A percentile compares a stretch with the other conserved stretches of the same genome.
Evolutionary conservation across 2,888 invertebrate genomes (phyloP).

Genomic region (Volucella bombylans): DNA sequence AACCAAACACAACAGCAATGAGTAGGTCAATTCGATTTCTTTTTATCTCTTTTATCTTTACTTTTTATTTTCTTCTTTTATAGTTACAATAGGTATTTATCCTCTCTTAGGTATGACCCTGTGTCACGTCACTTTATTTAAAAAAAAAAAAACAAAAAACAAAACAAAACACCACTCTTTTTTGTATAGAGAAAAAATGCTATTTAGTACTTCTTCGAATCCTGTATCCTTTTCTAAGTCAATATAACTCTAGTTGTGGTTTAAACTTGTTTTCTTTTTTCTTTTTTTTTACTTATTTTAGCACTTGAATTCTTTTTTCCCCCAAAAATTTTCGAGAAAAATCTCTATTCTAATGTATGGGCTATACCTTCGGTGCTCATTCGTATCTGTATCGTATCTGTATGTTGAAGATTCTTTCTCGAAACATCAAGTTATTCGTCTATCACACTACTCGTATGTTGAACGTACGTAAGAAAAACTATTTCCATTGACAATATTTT

Average conservation of each 20-base stretch:
- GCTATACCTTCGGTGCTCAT: no score
- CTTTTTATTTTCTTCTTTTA: constrained; percentile 2
- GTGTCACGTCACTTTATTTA: constrained; percentile 61
- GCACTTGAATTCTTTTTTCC: constrained; percentile 35
- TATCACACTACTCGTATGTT: not conserved
- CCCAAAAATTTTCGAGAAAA: constrained; percentile 63
- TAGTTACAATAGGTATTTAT: constrained; percentile 20
- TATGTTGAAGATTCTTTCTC: not conserved
- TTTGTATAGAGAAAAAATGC: not conserved
- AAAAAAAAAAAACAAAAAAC: constrained; percentile 6
- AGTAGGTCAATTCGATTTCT: constrained; percentile 38
- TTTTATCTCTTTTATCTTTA: not conserved
- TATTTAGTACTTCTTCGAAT: not conserved
- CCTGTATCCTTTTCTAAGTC: constrained; percentile 38
- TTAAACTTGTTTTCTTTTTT: constrained; percentile 3
- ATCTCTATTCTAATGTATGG: constrained; percentile 43
- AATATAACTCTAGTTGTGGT: constrained; percentile 31
- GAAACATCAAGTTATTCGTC: not conserved
- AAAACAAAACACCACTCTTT: not conserved
- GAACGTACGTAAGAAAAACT: not conserved
- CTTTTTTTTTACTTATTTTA: constrained; percentile 1
- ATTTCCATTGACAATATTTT: constrained; percentile 2
- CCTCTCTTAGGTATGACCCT: constrained; percentile 45
- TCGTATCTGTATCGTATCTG: constrained; percentile 11
- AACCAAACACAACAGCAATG: constrained; percentile 6